Conservation (phyloP, 2,888 invertebrate species). For the Andricus quercusramuli region DNA sequence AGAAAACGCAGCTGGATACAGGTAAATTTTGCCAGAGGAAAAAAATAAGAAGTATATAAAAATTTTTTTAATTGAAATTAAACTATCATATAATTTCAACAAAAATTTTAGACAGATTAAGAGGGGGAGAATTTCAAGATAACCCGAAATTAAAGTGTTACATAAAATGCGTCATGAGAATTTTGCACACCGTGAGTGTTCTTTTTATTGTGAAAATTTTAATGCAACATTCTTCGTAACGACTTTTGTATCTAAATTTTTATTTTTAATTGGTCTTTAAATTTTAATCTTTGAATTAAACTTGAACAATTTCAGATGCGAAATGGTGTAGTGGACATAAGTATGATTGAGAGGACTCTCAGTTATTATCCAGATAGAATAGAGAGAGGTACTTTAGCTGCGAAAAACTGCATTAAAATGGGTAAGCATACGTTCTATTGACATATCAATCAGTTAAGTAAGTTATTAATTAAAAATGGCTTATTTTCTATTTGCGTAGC, state of each 20-base stretch:
- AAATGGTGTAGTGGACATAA: background rate
- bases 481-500: background rate
- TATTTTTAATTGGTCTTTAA: background rate
- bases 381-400: background rate
- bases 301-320: background rate
- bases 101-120: background rate
- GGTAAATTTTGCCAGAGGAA: background rate
- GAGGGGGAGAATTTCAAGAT: constrained; percentile 55
- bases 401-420: background rate
- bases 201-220: background rate
- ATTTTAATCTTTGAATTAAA: background rate
- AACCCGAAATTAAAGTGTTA: constrained; percentile 78
- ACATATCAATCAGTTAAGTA: background rate
- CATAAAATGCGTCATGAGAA: constrained; percentile 80
- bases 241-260: too few relatives aligned
- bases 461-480: background rate
- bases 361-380: background rate
- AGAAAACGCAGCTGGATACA: too few relatives aligned
- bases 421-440: background rate
- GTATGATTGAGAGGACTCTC: background rate
- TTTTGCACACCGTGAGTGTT: constrained; percentile 48
- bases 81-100: background rate
- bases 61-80: background rate
- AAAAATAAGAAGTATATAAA: background rate
- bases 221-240: background rate